A percentile compares a stretch with the other conserved stretches of the same genome.
These are phyloP conservation scores for Esox lucius DNA, from an alignment of 2,797 vertebrate genomes.

Conservation along the genomic window DNA sequence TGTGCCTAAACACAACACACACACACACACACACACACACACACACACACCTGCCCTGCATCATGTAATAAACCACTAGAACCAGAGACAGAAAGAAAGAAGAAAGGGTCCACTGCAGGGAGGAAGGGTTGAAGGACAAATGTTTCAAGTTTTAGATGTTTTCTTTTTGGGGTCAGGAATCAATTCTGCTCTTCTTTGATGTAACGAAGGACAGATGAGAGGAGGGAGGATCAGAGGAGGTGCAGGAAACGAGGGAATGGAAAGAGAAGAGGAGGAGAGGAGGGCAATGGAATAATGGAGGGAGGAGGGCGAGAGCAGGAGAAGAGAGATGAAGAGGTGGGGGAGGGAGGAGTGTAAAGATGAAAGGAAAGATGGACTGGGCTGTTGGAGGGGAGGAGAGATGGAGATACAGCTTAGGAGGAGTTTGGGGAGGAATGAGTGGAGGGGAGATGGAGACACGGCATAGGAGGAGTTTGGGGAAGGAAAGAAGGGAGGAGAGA, in stretches of 20 bases:
- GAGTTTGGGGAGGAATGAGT: background rate
- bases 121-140: constrained; percentile 21
- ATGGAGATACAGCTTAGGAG: background rate
- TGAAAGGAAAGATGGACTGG: background rate
- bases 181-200: constrained; percentile 52
- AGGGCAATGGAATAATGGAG: no score
- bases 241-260: constrained; percentile 5
- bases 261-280: constrained; percentile 11
- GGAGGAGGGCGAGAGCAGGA: no score
- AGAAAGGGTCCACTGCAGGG: constrained; percentile 46
- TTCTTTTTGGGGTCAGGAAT: constrained; percentile 27
- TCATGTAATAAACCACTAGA: constrained; percentile 51
- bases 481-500: no score
- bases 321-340: no score
- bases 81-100: constrained; percentile 19
- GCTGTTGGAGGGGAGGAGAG: background rate
- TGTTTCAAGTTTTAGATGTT: background rate
- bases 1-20: constrained; percentile 19
- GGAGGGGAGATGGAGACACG: background rate
- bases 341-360: no score
- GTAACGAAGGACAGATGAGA: constrained; percentile 26
- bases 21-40: no score
- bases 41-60: no score
- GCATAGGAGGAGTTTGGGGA: no score
- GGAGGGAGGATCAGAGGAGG: background rate